A percentile compares a stretch with the other conserved stretches of the same genome.
These are phyloP conservation scores for Streptopelia turtur DNA, from an alignment of 2,797 vertebrate genomes.

Conservation along the genomic window DNA sequence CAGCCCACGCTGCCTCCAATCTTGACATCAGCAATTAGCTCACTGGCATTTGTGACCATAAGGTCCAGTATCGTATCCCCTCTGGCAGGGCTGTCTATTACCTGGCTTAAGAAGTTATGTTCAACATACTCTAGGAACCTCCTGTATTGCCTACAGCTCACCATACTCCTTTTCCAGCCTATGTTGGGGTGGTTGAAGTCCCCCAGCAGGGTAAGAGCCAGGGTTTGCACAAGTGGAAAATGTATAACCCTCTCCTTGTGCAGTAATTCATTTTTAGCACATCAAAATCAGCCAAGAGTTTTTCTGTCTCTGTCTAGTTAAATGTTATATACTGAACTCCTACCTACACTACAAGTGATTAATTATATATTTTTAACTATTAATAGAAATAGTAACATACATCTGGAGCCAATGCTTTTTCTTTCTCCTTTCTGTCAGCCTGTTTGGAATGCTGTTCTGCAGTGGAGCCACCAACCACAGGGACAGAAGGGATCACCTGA, in stretches of 20 bases:
- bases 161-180: too few relatives aligned
- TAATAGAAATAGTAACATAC: conserved; percentile 7
- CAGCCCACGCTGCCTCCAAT: too few relatives aligned
- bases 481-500: neutral
- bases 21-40: too few relatives aligned
- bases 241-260: neutral
- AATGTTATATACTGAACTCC: conserved; percentile 38
- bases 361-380: neutral
- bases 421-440: neutral
- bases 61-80: too few relatives aligned
- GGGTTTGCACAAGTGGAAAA: neutral
- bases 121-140: too few relatives aligned
- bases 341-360: neutral
- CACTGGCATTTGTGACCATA: too few relatives aligned
- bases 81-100: too few relatives aligned
- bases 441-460: neutral
- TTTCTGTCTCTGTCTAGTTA: conserved; percentile 9
- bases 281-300: conserved; percentile 17
- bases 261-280: conserved; percentile 35
- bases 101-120: too few relatives aligned
- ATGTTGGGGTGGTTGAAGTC: too few relatives aligned
- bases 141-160: too few relatives aligned
- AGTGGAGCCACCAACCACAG: neutral
- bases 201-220: too few relatives aligned
- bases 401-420: neutral